Evolutionary conservation across 1,140 invertebrate species (phyloP).

Genomic region (Eriosoma lanigerum): DNA sequence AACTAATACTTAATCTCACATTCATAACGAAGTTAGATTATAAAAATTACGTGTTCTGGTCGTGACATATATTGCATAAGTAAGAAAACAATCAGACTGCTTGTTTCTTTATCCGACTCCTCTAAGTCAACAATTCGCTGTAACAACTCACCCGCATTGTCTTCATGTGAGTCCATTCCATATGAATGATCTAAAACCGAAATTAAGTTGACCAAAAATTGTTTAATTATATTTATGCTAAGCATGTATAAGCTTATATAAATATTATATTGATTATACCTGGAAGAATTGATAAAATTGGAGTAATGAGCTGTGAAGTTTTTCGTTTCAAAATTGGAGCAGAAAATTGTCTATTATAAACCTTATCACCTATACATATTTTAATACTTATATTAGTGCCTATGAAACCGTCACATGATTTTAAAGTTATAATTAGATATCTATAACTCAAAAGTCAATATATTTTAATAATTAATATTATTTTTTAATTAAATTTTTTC

Average conservation of each 20-base stretch:
- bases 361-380: conserved; percentile 74
- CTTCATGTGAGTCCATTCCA: conserved; percentile 42
- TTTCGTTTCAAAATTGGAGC: conserved; percentile 87
- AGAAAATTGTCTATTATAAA: conserved; percentile 85
- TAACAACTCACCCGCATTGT: conserved; percentile 59
- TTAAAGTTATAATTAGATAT: background rate
- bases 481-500: too few species aligned
- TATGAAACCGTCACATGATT: background rate
- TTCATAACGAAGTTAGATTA: background rate
- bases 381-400: background rate
- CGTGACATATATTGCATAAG: conserved; percentile 92
- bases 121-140: conserved; percentile 87
- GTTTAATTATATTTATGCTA: background rate
- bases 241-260: background rate
- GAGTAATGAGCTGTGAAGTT: conserved; percentile 74
- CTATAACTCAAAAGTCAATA: background rate
- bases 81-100: conserved; percentile 91
- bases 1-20: conserved; percentile 40
- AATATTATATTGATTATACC: conserved; percentile 11
- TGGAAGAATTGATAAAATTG: conserved; percentile 40
- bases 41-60: conserved; percentile 66
- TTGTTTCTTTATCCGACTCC: conserved; percentile 92
- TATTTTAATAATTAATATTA: background rate
- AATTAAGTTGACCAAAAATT: background rate
- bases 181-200: conserved; percentile 36